Base-by-base conservation (phyloP, 2,888 invertebrate genomes). In the Nephrocerus scutellatus region DNA sequence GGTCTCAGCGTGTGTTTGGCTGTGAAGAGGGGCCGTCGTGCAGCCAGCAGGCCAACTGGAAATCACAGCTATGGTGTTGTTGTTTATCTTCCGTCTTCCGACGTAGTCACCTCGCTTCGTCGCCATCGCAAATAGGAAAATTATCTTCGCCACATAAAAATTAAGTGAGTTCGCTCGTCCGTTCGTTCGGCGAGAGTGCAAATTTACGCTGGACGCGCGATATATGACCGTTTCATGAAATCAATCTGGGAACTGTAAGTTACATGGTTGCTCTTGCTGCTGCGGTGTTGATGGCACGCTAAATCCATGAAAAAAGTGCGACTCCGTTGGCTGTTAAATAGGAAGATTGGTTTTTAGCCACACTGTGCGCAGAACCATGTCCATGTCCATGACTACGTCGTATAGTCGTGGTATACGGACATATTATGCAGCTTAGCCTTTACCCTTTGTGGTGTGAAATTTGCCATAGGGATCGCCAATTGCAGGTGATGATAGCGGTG, bases 391-490 rank as follows among this genome's bases (percentile, higher is more conserved):
- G 26, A 14, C 31, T 21, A 19, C 13, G 8, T n/a, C n/a, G n/a
- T n/a, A n/a, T n/a, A n/a, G n/a, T n/a, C n/a, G n/a, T n/a, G n/a
- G n/a, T n/a, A n/a, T n/a, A n/a, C n/a, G n/a, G n/a, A n/a, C n/a
- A n/a, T n/a, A n/a, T 47, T 44, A 43, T 38, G 47, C 42, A 3
- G 24, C 19, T 53, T 57, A 53, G 53, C 59, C 57, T 57, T 55
- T 59, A 53, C 51, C 55, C 56, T 50, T 47, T 54, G 47, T 50
- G 57, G 59, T 57, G 57, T 57, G 57, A 57, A 57, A 59, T 57
- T 55, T 49, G 44, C 40, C 44, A 46, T n/a, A n/a, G n/a, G n/a
- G n/a, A n/a, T n/a, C n/a, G n/a, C n/a, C n/a, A n/a, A 13, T 8
- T 9, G 19, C 4, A 26, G 26, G 9, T 25, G 26, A 15, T 31